phyloP scores from a whole-genome alignment of 2,888 invertebrate genomes.

The Diplazon laetatorius region DNA sequence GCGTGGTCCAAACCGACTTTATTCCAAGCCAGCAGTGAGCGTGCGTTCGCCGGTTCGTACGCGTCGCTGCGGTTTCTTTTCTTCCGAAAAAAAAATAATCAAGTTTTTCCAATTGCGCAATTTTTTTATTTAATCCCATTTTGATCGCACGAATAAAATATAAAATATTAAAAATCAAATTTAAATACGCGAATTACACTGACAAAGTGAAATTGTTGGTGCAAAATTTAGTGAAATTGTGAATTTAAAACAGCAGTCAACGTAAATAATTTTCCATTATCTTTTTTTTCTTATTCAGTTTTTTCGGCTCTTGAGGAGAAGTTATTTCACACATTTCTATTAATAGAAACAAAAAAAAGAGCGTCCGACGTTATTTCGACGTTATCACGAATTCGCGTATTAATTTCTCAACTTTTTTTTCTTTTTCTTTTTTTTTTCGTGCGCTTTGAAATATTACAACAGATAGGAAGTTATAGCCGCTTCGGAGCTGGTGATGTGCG shows the following conservation, averaged over 20 bases:
- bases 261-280: not conserved
- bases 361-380: not conserved
- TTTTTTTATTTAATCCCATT: not conserved
- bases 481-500: conserved; percentile 19
- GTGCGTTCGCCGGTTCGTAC: conserved; percentile 50
- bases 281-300: not conserved
- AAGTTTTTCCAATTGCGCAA: not conserved
- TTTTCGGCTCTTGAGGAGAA: not conserved
- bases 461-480: not conserved
- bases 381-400: too few relatives aligned
- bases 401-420: conserved; percentile 13
- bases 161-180: not conserved
- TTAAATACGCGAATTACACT: not conserved
- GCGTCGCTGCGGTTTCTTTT: conserved; percentile 45
- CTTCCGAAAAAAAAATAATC: not conserved
- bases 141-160: too few relatives aligned
- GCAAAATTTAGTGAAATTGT: conserved; percentile 20
- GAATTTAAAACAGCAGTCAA: not conserved
- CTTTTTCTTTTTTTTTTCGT: conserved; percentile 31
- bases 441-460: conserved; percentile 14
- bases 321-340: conserved; percentile 3
- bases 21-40: conserved; percentile 59
- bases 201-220: conserved; percentile 11
- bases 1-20: conserved; percentile 15
- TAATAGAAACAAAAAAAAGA: conserved; percentile 21